These are phyloP conservation scores for Atta colombica DNA, from an alignment of 1,140 invertebrate species.

Conservation along the genomic window DNA sequence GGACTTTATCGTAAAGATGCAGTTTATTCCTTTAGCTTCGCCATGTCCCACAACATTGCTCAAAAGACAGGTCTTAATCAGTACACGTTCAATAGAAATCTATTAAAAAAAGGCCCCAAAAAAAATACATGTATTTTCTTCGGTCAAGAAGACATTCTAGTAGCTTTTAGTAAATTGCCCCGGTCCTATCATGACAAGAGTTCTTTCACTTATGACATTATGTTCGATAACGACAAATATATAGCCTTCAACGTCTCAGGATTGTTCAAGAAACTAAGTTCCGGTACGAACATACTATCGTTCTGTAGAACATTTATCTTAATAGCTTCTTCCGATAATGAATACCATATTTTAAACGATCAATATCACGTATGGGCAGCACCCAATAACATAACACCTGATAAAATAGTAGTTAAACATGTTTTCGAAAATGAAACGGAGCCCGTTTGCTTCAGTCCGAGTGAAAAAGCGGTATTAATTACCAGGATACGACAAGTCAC, in stretches of 20 bases:
- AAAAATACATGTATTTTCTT: slow-evolving; percentile 70
- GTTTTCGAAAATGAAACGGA: slow-evolving; percentile 26
- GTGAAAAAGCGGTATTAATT: slow-evolving; percentile 77
- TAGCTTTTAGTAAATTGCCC: slow-evolving; percentile 76
- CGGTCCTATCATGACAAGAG: slow-evolving; percentile 78
- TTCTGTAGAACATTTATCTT: slow-evolving; percentile 83
- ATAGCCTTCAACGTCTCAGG: slow-evolving; percentile 79
- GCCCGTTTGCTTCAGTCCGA: slow-evolving; percentile 72
- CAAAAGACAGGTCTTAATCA: slow-evolving; percentile 54
- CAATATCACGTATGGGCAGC: slow-evolving; percentile 76
- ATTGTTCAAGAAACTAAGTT: slow-evolving; percentile 73
- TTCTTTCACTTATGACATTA: slow-evolving; percentile 78
- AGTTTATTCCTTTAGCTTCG: slow-evolving; percentile 81
- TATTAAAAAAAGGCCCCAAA: slow-evolving; percentile 22
- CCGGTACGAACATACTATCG: slow-evolving; percentile 68
- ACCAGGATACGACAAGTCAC: slow-evolving; percentile 74
- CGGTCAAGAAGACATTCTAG: slow-evolving; percentile 80
- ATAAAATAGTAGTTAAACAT: slow-evolving; percentile 55
- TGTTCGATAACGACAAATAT: slow-evolving; percentile 70
- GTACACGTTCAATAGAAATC: slow-evolving; percentile 68
- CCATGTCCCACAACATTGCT: slow-evolving; percentile 49
- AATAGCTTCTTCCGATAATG: slow-evolving; percentile 74
- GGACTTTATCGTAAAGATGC: slow-evolving; percentile 82
- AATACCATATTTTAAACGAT: slow-evolving; percentile 84
- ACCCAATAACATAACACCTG: slow-evolving; percentile 43